Conservation (phyloP, 1,140 invertebrate genomes). For the Panagrolaimus sp. region DNA sequence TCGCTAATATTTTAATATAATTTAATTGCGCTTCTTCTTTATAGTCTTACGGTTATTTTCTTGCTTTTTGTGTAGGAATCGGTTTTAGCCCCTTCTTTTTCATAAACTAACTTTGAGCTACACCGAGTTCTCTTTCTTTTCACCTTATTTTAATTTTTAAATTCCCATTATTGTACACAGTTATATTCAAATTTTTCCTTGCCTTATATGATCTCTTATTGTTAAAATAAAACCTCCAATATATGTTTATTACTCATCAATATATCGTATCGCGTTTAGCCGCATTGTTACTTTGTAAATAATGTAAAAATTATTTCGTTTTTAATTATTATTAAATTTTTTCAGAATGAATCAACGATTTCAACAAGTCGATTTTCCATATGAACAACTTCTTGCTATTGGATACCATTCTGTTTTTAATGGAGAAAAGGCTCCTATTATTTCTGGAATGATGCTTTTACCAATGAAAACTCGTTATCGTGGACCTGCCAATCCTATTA, state of each 20-base stretch:
- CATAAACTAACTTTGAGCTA: neutral
- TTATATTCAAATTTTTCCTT: too few species aligned
- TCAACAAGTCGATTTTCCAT: slow-evolving; percentile 13
- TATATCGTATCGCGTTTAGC: neutral
- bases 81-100: neutral
- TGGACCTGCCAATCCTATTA: slow-evolving; percentile 72
- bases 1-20: too few species aligned
- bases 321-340: neutral
- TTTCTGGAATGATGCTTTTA: slow-evolving; percentile 88
- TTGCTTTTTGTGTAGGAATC: too few species aligned
- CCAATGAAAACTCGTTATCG: slow-evolving; percentile 77
- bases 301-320: neutral
- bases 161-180: too few species aligned
- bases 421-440: slow-evolving; percentile 63
- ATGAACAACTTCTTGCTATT: slow-evolving; percentile 12
- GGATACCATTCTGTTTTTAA: slow-evolving; percentile 84
- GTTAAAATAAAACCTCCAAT: too few species aligned
- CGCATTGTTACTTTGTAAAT: neutral
- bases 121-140: neutral
- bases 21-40: too few species aligned
- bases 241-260: neutral
- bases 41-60: too few species aligned
- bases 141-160: neutral
- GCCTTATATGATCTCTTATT: too few species aligned
- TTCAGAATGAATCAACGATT: neutral